phyloP scores from a whole-genome alignment of 2,888 invertebrate species.

The Aproaerema taeniolella region DNA sequence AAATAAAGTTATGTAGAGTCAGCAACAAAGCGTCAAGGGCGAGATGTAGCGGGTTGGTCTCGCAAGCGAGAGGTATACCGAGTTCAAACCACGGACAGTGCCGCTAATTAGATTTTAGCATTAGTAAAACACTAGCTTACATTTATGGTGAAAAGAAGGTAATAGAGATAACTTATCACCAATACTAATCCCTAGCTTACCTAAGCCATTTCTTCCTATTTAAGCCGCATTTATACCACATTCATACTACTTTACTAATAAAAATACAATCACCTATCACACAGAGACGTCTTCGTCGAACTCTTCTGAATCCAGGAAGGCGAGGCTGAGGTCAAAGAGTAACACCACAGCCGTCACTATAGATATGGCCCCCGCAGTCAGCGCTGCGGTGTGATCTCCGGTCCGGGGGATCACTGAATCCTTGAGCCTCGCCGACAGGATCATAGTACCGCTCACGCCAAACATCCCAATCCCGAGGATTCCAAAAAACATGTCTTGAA shows the following conservation, averaged over 20 bases:
- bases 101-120: no score
- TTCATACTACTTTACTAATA: no score
- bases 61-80: no score
- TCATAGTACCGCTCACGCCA: slow-evolving; percentile 48
- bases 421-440: slow-evolving; percentile 41
- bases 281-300: slow-evolving; percentile 60
- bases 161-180: no score
- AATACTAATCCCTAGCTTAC: no score
- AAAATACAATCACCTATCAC: slow-evolving; percentile 1
- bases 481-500: slow-evolving; percentile 67
- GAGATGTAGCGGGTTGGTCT: no score
- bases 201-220: no score
- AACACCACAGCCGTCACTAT: slow-evolving; percentile 49
- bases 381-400: slow-evolving; percentile 44
- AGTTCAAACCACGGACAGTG: no score
- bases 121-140: no score
- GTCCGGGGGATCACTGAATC: slow-evolving; percentile 42
- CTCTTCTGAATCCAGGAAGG: slow-evolving; percentile 66
- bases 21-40: no score
- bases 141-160: no score
- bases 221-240: slow-evolving; percentile 28
- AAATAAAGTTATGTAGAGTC: no score
- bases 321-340: slow-evolving; percentile 59
- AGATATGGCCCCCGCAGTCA: slow-evolving; percentile 44
- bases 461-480: slow-evolving; percentile 53